These are phyloP conservation scores for Koerneria pararmatus DNA, from an alignment of 2,888 invertebrate genomes.

Conservation along the genomic window DNA sequence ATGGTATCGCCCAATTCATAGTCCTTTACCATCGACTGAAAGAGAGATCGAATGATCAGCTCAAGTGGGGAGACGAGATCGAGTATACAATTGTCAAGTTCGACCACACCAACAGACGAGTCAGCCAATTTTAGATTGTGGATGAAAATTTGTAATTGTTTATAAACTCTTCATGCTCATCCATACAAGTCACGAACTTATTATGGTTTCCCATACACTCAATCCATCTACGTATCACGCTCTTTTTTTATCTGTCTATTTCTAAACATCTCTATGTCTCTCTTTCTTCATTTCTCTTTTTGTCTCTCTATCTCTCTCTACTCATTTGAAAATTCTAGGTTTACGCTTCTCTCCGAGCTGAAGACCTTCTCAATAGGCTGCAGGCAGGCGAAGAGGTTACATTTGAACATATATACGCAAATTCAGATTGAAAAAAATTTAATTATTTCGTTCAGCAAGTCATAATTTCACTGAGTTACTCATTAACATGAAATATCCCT, in stretches of 20 bases:
- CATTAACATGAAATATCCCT: background rate
- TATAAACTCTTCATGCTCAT: too few relatives aligned
- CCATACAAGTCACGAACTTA: too few relatives aligned
- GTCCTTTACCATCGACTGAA: conserved; percentile 83
- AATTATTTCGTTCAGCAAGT: background rate
- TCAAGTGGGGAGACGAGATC: conserved; percentile 98
- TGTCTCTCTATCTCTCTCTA: conserved; percentile 2
- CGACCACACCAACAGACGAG: conserved; percentile 75
- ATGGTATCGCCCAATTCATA: conserved; percentile 92
- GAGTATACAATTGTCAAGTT: conserved; percentile 94
- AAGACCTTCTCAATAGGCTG: conserved; percentile 74
- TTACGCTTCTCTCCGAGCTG: conserved; percentile 79
- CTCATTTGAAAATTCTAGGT: conserved; percentile 31
- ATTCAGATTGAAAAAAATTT: background rate
- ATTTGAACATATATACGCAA: background rate
- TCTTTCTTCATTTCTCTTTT: background rate
- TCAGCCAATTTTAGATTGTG: too few relatives aligned
- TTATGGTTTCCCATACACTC: too few relatives aligned
- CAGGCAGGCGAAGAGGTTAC: conserved; percentile 65
- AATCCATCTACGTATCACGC: background rate
- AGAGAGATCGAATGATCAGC: conserved; percentile 64
- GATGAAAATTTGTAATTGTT: too few relatives aligned
- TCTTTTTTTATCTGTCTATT: background rate
- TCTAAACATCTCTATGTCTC: too few relatives aligned
- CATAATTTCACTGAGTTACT: background rate